These are phyloP conservation scores for Aphelocoma californica DNA, from an alignment of 2,797 vertebrate species.

Conservation along the genomic window DNA sequence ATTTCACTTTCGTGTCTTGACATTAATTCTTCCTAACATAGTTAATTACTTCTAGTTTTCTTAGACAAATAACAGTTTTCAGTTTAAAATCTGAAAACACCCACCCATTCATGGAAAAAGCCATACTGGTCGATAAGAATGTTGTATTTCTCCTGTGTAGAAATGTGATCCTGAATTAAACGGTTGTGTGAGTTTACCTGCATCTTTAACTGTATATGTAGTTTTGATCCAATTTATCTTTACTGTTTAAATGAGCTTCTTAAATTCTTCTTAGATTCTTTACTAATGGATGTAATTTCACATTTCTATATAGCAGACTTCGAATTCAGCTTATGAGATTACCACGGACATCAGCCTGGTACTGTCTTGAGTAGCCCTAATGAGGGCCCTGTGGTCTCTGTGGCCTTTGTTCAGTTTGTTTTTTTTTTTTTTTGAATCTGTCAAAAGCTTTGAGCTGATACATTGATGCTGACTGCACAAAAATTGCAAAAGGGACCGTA, in stretches of 20 bases:
- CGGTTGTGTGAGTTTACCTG: not conserved
- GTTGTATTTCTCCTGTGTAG: slow-evolving; percentile 5
- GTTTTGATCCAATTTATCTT: not conserved
- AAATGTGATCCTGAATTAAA: slow-evolving; percentile 29
- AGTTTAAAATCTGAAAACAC: not conserved
- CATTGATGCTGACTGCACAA: not conserved
- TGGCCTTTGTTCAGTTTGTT: not conserved
- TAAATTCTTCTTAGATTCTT: not conserved
- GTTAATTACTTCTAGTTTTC: not conserved
- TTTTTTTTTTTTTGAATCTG: not conserved
- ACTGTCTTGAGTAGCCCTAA: not conserved
- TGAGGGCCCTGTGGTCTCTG: not conserved
- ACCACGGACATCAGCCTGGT: not conserved
- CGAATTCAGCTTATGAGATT: not conserved
- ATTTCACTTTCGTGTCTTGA: not conserved
- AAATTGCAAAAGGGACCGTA: not conserved
- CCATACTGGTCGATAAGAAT: slow-evolving; percentile 32
- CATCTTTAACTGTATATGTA: not conserved
- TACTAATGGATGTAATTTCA: not conserved
- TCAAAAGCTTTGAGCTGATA: not conserved
- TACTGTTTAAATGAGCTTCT: not conserved
- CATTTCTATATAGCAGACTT: not conserved
- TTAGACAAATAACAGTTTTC: not conserved
- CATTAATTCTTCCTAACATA: not conserved
- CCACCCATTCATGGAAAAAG: slow-evolving; percentile 4